Percentiles rank a stretch among this genome's conserved stretches.
These are phyloP conservation scores for Neoscelio sp. DNA, from an alignment of 2,888 invertebrate genomes.

Conservation along the genomic window DNA sequence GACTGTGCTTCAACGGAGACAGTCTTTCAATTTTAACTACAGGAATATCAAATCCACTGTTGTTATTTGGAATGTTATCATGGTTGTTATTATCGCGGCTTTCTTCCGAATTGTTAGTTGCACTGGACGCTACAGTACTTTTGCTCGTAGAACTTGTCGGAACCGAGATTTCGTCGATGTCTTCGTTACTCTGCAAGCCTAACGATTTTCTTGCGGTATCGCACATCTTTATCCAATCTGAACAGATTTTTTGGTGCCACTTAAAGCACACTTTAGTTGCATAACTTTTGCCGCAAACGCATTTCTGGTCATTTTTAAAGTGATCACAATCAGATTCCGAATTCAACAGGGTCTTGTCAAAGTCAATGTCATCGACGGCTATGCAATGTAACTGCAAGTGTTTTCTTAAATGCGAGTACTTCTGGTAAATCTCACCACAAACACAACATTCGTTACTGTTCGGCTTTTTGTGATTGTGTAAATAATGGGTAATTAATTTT, in stretches of 20 bases:
- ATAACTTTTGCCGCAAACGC: conserved; percentile 49
- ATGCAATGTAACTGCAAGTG: conserved; percentile 61
- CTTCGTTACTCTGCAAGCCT: conserved; percentile 15
- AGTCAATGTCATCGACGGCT: conserved; percentile 34
- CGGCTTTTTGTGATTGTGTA: conserved; percentile 16
- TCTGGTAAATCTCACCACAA: conserved; percentile 17
- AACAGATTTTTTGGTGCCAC: conserved; percentile 52
- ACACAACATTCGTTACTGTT: conserved; percentile 35
- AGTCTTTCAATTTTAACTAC: conserved; percentile 38
- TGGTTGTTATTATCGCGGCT: not conserved
- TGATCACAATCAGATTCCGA: conserved; percentile 24
- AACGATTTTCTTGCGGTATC: conserved; percentile 30
- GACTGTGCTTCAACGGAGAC: conserved; percentile 18
- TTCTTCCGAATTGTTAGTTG: not conserved
- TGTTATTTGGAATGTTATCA: not conserved
- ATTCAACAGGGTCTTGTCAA: conserved; percentile 7
- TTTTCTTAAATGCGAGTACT: conserved; percentile 9
- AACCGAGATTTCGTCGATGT: not conserved
- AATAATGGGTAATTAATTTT: conserved; percentile 45
- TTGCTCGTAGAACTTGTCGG: not conserved
- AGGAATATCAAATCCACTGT: conserved; percentile 1
- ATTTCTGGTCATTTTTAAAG: conserved; percentile 19
- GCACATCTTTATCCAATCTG: conserved; percentile 40
- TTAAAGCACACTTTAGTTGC: conserved; percentile 26
- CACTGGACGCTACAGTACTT: not conserved